A percentile compares a stretch with the other conserved stretches of the same genome.
Evolutionary conservation across 2,888 invertebrate species (phyloP).

Genomic region (Sinodicranocentrus sp.): DNA sequence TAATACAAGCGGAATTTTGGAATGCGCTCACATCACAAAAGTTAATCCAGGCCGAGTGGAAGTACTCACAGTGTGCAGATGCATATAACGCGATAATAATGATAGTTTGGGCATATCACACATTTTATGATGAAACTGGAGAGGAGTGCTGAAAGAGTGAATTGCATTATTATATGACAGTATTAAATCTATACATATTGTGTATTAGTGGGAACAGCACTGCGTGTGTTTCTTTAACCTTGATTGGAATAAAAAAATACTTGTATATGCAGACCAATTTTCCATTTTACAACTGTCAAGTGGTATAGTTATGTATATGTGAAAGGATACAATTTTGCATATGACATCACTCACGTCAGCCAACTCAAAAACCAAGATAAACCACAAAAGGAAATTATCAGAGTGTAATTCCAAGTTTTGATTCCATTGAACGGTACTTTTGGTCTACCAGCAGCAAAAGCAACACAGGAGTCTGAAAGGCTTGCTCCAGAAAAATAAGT

Average conservation of each 20-base stretch:
- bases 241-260: slow-evolving; percentile 51
- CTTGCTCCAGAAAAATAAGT: slow-evolving; percentile 6
- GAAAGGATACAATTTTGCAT: slow-evolving; percentile 64
- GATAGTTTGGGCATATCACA: too few species aligned
- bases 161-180: neutral
- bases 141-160: neutral
- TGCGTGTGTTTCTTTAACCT: slow-evolving; percentile 55
- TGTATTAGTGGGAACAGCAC: slow-evolving; percentile 42
- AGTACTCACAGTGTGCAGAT: neutral
- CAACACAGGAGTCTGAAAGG: neutral
- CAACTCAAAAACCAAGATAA: slow-evolving; percentile 53
- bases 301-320: slow-evolving; percentile 2
- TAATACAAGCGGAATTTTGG: slow-evolving; percentile 18
- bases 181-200: too few species aligned
- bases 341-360: slow-evolving; percentile 60
- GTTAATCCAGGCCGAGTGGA: neutral
- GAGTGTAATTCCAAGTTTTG: slow-evolving; percentile 23
- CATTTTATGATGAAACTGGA: too few species aligned
- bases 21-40: slow-evolving; percentile 46
- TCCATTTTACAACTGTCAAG: slow-evolving; percentile 64
- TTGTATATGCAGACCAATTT: slow-evolving; percentile 42
- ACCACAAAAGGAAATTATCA: slow-evolving; percentile 67
- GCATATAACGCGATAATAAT: too few species aligned
- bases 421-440: neutral
- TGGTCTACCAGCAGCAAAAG: slow-evolving; percentile 42